Evolutionary conservation across 2,797 vertebrate genomes (phyloP), one percentile per base, ranked within the genome.

Genomic region (Spinibarbus caldwelli): DNA sequence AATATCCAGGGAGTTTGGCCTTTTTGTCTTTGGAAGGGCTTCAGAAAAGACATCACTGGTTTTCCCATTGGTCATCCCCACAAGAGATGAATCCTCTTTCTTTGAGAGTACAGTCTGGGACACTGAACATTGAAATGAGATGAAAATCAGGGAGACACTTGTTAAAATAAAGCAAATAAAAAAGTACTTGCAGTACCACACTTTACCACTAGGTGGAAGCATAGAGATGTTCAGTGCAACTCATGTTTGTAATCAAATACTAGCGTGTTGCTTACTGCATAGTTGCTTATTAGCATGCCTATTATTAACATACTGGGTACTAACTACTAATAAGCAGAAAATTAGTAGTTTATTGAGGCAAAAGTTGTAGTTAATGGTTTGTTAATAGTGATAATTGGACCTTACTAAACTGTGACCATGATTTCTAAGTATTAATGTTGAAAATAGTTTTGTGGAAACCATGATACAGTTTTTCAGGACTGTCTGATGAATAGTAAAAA

Each of bases 11-110:
- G 93, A 93, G 88, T 92, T 94, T 54, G 95, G 95, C 73, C 94
- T 92, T 86, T 92, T 89, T 15, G 86, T 93, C 88, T 96, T 97
- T 89, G 96, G 94, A 29, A 94, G 93, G 41, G 91, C 91, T 87
- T 92, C 93, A 83, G 94, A 94, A 0, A 95, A 89, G 86, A 92
- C 95, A 91, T 94, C 89, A 79, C 91, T 91, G 90, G 96, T 94
- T 36, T 92, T 94, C 80, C 11, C 77, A 7, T n/a, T 19, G 57
- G 38, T 62, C n/a, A n/a, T n/a, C n/a, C n/a, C 41, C 29, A 31
- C 23, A 49, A 23, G 43, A 70, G 79, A 85, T 2, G 72, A 59
- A 47, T 77, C 72, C 26, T 85, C 75, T 45, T 64, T 86, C 52
- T 80, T 47, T 64, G 71, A 29, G 7, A 29, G 43, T 54, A 29